A percentile compares a stretch with the other conserved stretches of the same genome.
phyloP scores from a whole-genome alignment of 2,888 invertebrate species.

The Parthenolecanium corni region DNA sequence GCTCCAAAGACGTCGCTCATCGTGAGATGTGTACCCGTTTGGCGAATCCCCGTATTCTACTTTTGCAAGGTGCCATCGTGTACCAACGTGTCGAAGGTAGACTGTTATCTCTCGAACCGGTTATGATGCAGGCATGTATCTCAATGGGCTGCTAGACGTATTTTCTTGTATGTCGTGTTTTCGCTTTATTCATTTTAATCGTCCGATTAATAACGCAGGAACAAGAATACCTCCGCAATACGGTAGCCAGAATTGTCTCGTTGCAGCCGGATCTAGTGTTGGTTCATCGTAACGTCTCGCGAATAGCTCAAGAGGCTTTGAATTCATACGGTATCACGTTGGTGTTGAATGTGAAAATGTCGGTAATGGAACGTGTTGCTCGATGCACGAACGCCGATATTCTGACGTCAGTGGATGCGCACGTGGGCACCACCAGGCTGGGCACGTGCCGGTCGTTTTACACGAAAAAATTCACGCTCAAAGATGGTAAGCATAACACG shows the following conservation, averaged over 20 bases:
- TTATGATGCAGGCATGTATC: slow-evolving; percentile 66
- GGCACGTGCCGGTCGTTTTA: slow-evolving; percentile 78
- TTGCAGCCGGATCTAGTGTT: slow-evolving; percentile 77
- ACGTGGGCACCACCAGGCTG: slow-evolving; percentile 59
- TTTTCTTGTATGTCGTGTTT: neutral
- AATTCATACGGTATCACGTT: slow-evolving; percentile 70
- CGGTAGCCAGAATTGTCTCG: slow-evolving; percentile 71
- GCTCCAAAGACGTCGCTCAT: slow-evolving; percentile 89
- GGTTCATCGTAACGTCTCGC: slow-evolving; percentile 55
- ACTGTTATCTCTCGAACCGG: slow-evolving; percentile 84
- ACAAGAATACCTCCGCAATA: slow-evolving; percentile 70
- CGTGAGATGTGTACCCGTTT: slow-evolving; percentile 72
- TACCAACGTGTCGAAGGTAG: slow-evolving; percentile 91
- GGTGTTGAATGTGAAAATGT: slow-evolving; percentile 70
- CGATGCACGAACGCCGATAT: slow-evolving; percentile 73
- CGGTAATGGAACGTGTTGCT: slow-evolving; percentile 65
- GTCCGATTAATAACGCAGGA: slow-evolving; percentile 45
- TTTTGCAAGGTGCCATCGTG: slow-evolving; percentile 80
- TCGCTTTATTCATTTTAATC: neutral
- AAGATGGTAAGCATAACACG: slow-evolving; percentile 39
- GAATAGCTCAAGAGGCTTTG: slow-evolving; percentile 75
- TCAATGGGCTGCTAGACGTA: too few relatives aligned
- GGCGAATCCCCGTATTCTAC: slow-evolving; percentile 68
- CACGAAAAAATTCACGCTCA: slow-evolving; percentile 47
- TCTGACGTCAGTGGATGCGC: slow-evolving; percentile 75